Evolutionary conservation across 1,140 invertebrate species (phyloP).

Genomic region (Magallana angulata): DNA sequence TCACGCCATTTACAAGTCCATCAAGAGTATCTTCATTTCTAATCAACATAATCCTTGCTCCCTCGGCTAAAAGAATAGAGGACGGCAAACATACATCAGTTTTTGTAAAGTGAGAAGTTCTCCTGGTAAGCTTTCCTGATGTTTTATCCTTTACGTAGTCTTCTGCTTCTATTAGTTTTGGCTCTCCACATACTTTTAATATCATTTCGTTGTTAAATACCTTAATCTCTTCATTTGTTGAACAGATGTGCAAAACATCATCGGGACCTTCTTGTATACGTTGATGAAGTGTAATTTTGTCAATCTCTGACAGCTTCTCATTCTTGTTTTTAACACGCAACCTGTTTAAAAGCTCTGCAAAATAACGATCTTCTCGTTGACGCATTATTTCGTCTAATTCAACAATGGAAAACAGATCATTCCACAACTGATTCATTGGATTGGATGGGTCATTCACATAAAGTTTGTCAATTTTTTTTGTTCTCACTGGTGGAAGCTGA

Average conservation of each 20-base stretch:
- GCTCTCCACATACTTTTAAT: background rate
- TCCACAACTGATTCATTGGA: constrained; percentile 28
- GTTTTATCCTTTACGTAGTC: constrained; percentile 28
- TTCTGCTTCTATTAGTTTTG: constrained; percentile 10
- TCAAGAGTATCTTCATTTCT: constrained; percentile 21
- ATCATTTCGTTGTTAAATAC: background rate
- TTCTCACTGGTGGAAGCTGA: constrained; percentile 42
- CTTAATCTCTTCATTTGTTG: too few species aligned
- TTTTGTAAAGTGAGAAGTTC: background rate
- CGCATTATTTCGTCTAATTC: constrained; percentile 36
- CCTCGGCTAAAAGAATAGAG: too few species aligned
- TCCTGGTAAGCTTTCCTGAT: background rate
- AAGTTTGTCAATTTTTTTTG: background rate
- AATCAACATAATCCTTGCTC: too few species aligned
- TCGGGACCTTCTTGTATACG: background rate
- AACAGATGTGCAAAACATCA: too few species aligned
- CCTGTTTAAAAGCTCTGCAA: constrained; percentile 24
- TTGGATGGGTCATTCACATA: constrained; percentile 11
- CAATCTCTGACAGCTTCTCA: background rate
- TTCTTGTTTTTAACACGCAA: background rate
- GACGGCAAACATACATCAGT: background rate
- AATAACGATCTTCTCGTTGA: constrained; percentile 7
- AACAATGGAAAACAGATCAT: constrained; percentile 4
- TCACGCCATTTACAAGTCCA: constrained; percentile 48
- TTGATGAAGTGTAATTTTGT: background rate